phyloP scores from a whole-genome alignment of 2,797 vertebrate genomes.

The Malacoraja senta region DNA sequence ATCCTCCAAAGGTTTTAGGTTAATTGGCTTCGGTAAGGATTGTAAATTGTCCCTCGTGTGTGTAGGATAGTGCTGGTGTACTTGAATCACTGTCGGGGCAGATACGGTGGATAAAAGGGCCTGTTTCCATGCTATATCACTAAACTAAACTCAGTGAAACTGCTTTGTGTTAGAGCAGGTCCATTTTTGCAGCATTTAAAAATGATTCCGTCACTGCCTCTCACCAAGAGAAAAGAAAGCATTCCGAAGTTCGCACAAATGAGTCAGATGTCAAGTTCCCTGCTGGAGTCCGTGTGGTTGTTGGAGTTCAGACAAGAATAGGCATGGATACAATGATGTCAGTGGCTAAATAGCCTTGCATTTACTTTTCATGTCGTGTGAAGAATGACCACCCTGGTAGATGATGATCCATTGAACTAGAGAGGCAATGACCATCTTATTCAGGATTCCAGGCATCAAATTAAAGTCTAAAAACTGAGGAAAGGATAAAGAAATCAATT shows the following conservation, averaged over 20 bases:
- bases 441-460: background rate
- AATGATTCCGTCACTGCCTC: background rate
- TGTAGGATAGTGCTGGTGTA: too few species aligned
- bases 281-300: background rate
- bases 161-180: background rate
- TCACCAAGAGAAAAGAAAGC: background rate
- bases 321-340: background rate
- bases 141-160: too few species aligned
- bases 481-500: background rate
- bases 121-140: too few species aligned
- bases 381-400: background rate
- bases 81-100: too few species aligned
- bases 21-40: too few species aligned
- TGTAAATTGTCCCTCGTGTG: too few species aligned
- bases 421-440: too few species aligned
- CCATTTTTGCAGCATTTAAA: background rate
- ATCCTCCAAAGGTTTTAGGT: too few species aligned
- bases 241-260: background rate
- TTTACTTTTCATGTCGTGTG: background rate
- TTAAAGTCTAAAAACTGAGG: background rate
- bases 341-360: too few species aligned
- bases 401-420: background rate
- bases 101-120: too few species aligned
- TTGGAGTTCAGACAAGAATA: background rate
- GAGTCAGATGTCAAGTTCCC: background rate